Evolutionary conservation across 1,140 invertebrate species (phyloP).

Genomic region (Atopsyche davidsoni): DNA sequence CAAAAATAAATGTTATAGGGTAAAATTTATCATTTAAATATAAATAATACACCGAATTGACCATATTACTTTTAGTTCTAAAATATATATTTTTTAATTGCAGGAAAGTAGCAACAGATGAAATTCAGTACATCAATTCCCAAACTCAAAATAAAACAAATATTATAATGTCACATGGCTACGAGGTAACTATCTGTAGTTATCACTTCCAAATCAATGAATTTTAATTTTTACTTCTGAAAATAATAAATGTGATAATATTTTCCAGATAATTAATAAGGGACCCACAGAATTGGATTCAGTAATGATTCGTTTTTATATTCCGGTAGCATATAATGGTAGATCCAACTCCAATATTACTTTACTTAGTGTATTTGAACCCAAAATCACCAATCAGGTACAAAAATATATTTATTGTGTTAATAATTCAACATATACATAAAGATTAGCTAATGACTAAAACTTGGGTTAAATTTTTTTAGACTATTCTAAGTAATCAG

Average conservation of each 20-base stretch:
- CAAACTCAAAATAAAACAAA: conserved; percentile 5
- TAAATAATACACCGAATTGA: not conserved
- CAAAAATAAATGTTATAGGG: conserved; percentile 13
- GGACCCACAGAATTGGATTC: conserved; percentile 14
- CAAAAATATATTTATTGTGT: not conserved
- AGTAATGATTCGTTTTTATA: conserved; percentile 10
- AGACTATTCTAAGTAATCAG: not conserved
- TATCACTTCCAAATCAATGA: not conserved
- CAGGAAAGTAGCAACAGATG: conserved; percentile 7
- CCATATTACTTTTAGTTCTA: conserved; percentile 1
- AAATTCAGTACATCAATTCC: conserved; percentile 9
- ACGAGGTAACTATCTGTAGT: conserved; percentile 12
- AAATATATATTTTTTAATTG: conserved; percentile 9
- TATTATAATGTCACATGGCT: conserved; percentile 13
- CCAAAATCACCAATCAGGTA: not conserved
- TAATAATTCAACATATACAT: not conserved
- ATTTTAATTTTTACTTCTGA: not conserved
- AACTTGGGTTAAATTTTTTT: not conserved
- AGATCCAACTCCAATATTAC: conserved; percentile 3
- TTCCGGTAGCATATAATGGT: conserved; percentile 12
- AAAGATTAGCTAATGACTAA: not conserved
- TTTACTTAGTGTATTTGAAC: conserved; percentile 13
- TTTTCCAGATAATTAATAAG: conserved; percentile 15
- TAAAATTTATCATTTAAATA: conserved; percentile 1
- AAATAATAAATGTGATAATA: not conserved